phyloP scores from a whole-genome alignment of 2,888 invertebrate genomes.

The Mesoligia furuncula region DNA sequence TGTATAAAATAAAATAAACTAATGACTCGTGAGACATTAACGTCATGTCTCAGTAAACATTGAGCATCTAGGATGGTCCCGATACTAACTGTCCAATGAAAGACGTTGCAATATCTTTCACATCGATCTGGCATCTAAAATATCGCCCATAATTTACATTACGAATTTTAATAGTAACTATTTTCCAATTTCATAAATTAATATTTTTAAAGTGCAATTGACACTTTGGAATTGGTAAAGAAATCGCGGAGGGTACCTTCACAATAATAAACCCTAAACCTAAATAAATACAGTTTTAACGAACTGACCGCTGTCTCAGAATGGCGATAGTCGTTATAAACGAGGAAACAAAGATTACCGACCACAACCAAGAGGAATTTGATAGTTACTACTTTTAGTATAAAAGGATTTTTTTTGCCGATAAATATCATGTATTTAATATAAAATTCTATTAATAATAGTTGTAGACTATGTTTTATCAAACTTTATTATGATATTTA shows the following conservation, averaged over 20 bases:
- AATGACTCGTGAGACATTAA: conserved; percentile 60
- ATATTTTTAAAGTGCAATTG: conserved; percentile 61
- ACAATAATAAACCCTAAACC: conserved; percentile 66
- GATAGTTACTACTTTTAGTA: conserved; percentile 45
- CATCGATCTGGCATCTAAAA: conserved; percentile 40
- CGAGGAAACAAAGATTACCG: conserved; percentile 63
- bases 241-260: conserved; percentile 69
- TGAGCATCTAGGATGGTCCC: conserved; percentile 65
- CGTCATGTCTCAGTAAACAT: conserved; percentile 52
- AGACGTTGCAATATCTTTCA: conserved; percentile 46
- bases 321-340: conserved; percentile 60
- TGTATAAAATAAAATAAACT: conserved; percentile 62
- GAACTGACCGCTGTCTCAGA: conserved; percentile 57
- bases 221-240: conserved; percentile 60
- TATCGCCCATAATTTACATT: conserved; percentile 42
- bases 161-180: conserved; percentile 57
- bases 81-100: conserved; percentile 58
- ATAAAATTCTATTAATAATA: conserved; percentile 58
- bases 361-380: conserved; percentile 53
- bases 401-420: conserved; percentile 33
- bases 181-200: conserved; percentile 54
- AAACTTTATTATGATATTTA: conserved; percentile 64
- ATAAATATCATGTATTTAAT: conserved; percentile 50
- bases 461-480: conserved; percentile 55
- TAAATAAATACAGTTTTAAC: conserved; percentile 69